A percentile compares a stretch with the other conserved stretches of the same genome.
Conservation (phyloP, 1,140 invertebrate species). For the Orius insidiosus region DNA sequence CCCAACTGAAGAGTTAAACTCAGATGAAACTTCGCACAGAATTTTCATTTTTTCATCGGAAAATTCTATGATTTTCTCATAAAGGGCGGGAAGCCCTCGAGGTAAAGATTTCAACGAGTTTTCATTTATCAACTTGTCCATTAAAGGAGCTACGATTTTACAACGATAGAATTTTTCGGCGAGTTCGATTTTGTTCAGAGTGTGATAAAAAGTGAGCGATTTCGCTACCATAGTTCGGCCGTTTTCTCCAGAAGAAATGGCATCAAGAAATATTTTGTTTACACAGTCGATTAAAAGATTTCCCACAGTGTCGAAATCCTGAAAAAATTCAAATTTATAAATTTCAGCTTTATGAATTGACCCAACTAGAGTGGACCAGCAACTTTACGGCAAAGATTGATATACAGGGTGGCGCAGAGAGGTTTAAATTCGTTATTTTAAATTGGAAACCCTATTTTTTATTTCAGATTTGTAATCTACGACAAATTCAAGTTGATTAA, state of each 20-base stretch:
- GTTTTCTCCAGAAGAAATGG: constrained; percentile 10
- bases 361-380: too few species aligned
- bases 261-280: constrained; percentile 15
- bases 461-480: too few species aligned
- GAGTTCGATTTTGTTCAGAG: constrained; percentile 11
- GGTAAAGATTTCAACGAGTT: constrained; percentile 47
- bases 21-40: constrained; percentile 12
- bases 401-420: too few species aligned
- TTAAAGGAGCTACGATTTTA: constrained; percentile 49
- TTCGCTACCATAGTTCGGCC: constrained; percentile 12
- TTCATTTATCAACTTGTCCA: constrained; percentile 59
- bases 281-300: constrained; percentile 8
- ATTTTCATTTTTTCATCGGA: constrained; percentile 31
- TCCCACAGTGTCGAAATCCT: constrained; percentile 17
- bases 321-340: too few species aligned
- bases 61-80: constrained; percentile 51
- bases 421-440: too few species aligned
- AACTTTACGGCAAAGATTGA: too few species aligned
- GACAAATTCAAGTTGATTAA: too few species aligned
- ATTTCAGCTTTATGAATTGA: too few species aligned
- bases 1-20: constrained; percentile 13
- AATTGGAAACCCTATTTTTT: too few species aligned
- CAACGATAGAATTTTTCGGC: constrained; percentile 26
- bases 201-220: constrained; percentile 14
- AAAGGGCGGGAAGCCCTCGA: constrained; percentile 56